These are phyloP conservation scores for Odontamblyopus lacepedii DNA, from an alignment of 2,797 vertebrate species.

Conservation along the genomic window DNA sequence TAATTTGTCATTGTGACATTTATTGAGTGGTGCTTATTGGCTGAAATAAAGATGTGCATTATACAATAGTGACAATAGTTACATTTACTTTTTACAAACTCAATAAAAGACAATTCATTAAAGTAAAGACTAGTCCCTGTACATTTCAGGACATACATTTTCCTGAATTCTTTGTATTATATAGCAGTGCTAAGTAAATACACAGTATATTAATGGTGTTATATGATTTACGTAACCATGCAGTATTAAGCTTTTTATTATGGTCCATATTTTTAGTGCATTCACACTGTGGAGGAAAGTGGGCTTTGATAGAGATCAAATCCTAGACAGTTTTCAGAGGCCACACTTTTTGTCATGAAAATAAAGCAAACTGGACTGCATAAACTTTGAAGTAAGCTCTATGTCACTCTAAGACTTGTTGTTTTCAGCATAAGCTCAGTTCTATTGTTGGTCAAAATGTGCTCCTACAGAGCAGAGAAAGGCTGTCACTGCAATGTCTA, in stretches of 20 bases:
- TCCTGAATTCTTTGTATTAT: neutral
- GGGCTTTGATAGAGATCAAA: conserved; percentile 2
- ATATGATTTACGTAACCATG: neutral
- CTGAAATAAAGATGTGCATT: neutral
- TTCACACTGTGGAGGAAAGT: neutral
- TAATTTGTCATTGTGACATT: conserved; percentile 7
- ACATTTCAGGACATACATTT: neutral
- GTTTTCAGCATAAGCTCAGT: neutral
- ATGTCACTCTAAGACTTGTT: neutral
- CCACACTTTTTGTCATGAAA: conserved; percentile 7
- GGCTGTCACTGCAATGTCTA: neutral
- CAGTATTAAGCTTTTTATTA: neutral
- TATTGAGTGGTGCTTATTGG: conserved; percentile 4
- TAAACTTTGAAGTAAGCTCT: conserved; percentile 6
- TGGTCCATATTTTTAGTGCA: neutral
- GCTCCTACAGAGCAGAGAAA: neutral
- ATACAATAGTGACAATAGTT: neutral
- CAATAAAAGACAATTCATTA: neutral
- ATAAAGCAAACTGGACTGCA: neutral
- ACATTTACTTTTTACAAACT: neutral
- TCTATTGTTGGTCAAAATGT: neutral
- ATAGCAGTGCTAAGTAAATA: neutral
- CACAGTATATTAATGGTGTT: neutral
- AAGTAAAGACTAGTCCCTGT: neutral
- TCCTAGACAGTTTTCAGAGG: neutral